A percentile compares a stretch with the other conserved stretches of the same genome.
phyloP scores from a whole-genome alignment of 1,140 invertebrate genomes.

The Phocides pigmalion region DNA sequence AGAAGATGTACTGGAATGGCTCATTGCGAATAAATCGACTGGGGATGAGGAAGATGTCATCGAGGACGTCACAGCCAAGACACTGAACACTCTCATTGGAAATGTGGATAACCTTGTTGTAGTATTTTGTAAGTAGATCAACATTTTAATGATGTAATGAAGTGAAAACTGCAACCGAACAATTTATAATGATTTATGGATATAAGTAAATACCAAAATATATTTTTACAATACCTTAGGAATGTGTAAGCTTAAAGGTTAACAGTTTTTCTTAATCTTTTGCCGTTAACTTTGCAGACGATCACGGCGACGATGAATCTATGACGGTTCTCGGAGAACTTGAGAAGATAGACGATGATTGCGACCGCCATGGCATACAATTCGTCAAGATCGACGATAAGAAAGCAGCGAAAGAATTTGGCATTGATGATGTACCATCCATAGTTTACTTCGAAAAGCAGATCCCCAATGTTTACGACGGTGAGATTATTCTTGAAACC shows the following conservation, averaged over 20 bases:
- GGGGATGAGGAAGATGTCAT: constrained; percentile 97
- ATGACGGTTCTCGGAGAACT: constrained; percentile 92
- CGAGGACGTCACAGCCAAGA: constrained; percentile 95
- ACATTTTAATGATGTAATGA: background rate
- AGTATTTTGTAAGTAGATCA: constrained; percentile 92
- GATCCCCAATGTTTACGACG: constrained; percentile 96
- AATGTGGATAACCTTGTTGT: constrained; percentile 96
- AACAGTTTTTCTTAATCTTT: too few relatives aligned
- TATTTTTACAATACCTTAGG: too few relatives aligned
- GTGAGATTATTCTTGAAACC: constrained; percentile 69
- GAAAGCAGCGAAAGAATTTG: constrained; percentile 92
- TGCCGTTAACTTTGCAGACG: constrained; percentile 87
- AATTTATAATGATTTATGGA: too few relatives aligned
- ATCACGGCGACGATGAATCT: constrained; percentile 93
- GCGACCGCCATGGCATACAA: constrained; percentile 95
- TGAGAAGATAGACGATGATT: constrained; percentile 97
- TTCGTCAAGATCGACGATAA: constrained; percentile 97
- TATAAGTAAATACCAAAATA: too few relatives aligned
- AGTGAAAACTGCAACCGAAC: too few relatives aligned
- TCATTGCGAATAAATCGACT: constrained; percentile 95
- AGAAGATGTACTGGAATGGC: constrained; percentile 96
- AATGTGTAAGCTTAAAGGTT: too few relatives aligned
- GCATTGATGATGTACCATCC: constrained; percentile 92
- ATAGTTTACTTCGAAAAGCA: constrained; percentile 97
- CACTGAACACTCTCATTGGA: constrained; percentile 93